Conservation (phyloP, 2,113 vertebrate species). For the Delphinus delphis region DNA sequence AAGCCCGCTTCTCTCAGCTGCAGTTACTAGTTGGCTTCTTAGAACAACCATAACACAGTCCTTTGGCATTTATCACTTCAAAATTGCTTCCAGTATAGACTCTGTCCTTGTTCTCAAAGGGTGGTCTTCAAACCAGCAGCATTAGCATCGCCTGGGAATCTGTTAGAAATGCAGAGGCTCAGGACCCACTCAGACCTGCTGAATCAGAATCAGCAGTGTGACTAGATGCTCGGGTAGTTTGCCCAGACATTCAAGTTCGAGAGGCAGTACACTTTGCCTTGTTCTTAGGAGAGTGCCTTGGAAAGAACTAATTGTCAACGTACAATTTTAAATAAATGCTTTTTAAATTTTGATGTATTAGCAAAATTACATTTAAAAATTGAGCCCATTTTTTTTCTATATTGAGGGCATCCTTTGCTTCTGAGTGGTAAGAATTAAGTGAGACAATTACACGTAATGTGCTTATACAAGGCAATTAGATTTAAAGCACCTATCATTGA, state of each 20-base stretch:
- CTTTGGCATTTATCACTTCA: neutral
- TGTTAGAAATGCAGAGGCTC: neutral
- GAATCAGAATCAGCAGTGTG: neutral
- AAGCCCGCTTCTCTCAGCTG: neutral
- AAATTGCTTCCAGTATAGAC: neutral
- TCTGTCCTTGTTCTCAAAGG: neutral
- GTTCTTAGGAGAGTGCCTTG: neutral
- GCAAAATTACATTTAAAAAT: neutral
- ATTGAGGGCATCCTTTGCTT: neutral
- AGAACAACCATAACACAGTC: neutral
- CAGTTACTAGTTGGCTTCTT: neutral
- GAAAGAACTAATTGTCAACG: neutral
- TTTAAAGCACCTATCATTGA: slow-evolving; percentile 24
- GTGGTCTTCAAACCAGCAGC: neutral
- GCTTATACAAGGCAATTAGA: slow-evolving; percentile 45
- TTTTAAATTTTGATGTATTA: neutral
- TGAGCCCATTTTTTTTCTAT: slow-evolving; percentile 28
- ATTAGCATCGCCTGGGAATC: neutral
- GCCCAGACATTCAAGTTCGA: neutral
- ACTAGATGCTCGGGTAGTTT: neutral
- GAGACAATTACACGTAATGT: slow-evolving; percentile 10
- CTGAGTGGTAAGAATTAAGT: slow-evolving; percentile 9
- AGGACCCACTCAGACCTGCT: neutral
- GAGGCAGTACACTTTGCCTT: neutral
- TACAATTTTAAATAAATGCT: neutral